Percentiles rank a stretch among this genome's conserved stretches.
Evolutionary conservation across 2,113 vertebrate genomes (phyloP).

Genomic region (Zosterops pallidus): DNA sequence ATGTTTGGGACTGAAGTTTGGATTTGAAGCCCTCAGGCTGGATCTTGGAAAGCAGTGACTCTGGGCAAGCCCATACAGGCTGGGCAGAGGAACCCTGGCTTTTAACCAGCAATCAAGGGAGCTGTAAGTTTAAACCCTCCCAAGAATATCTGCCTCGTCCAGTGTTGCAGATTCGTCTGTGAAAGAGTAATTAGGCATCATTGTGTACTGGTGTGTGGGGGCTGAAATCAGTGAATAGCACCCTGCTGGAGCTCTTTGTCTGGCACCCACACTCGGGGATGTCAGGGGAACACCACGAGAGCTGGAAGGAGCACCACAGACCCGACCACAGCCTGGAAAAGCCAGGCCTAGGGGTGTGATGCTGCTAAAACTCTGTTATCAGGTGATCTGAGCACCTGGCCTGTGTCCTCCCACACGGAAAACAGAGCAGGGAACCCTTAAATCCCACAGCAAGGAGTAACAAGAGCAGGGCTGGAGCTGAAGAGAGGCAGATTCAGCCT

Average conservation of each 20-base stretch:
- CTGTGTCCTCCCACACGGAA: not conserved
- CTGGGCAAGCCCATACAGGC: not conserved
- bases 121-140: not conserved
- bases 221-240: not conserved
- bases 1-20: not conserved
- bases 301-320: not conserved
- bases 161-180: not conserved
- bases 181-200: not conserved
- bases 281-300: not conserved
- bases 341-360: not conserved
- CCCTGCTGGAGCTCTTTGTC: not conserved
- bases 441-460: not conserved
- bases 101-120: not conserved
- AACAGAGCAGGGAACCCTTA: not conserved
- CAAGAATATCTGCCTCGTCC: not conserved
- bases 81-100: not conserved
- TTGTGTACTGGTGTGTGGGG: not conserved
- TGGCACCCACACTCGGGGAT: not conserved
- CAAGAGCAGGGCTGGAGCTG: not conserved
- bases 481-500: not conserved
- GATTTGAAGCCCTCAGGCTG: not conserved
- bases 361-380: not conserved
- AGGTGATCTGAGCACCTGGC: not conserved
- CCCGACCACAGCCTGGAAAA: not conserved
- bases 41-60: not conserved